Evolutionary conservation across 2,113 vertebrate species (phyloP).

Genomic region (Vulpes vulpes): DNA sequence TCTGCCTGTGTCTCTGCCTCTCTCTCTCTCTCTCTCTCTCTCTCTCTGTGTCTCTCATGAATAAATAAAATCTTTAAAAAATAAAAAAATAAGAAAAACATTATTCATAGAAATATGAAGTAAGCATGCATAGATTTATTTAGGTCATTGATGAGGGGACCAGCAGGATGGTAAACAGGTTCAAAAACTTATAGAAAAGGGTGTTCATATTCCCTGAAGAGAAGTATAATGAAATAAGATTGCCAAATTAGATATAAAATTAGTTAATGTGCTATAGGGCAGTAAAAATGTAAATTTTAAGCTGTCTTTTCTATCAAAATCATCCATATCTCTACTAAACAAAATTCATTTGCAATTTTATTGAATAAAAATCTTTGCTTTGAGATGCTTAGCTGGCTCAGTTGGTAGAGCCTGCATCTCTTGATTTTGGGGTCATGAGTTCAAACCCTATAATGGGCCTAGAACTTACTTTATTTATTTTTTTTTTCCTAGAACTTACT

Average conservation of each 20-base stretch:
- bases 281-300: neutral
- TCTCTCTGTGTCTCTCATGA: no score
- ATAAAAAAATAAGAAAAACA: neutral
- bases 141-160: neutral
- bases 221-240: neutral
- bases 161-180: neutral
- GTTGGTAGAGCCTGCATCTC: no score
- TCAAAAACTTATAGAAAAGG: neutral
- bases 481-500: no score
- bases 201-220: neutral
- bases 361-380: neutral
- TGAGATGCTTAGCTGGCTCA: no score
- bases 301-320: neutral
- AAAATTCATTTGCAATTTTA: neutral
- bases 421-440: no score
- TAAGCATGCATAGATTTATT: neutral
- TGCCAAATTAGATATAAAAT: neutral
- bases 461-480: no score
- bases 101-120: neutral
- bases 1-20: no score
- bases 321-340: neutral
- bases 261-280: neutral
- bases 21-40: no score
- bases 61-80: no score
- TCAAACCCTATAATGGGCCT: no score